A percentile compares a stretch with the other conserved stretches of the same genome.
phyloP scores from a whole-genome alignment of 2,888 invertebrate species.

The Oscheius sp. region DNA sequence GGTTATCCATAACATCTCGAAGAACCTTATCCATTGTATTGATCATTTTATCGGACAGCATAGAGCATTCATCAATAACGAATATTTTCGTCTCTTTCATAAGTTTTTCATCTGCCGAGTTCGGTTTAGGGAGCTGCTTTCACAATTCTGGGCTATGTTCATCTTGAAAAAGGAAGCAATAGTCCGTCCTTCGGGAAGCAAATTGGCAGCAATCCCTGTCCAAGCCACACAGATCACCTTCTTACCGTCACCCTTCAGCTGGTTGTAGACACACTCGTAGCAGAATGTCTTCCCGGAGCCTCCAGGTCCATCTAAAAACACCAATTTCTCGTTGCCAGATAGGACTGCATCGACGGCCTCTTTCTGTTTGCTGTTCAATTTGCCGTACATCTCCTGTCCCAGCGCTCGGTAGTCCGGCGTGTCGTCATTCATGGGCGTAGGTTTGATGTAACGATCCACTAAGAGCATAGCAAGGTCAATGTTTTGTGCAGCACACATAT shows the following conservation, averaged over 20 bases:
- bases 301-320: slow-evolving; percentile 31
- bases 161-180: slow-evolving; percentile 30
- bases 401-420: background rate
- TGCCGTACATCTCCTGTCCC: background rate
- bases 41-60: slow-evolving; percentile 29
- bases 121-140: background rate
- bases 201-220: slow-evolving; percentile 37
- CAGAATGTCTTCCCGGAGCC: slow-evolving; percentile 33
- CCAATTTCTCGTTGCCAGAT: background rate
- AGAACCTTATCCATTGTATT: too few relatives aligned
- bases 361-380: slow-evolving; percentile 9
- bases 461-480: background rate
- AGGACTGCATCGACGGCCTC: background rate
- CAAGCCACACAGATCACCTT: slow-evolving; percentile 31
- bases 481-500: background rate
- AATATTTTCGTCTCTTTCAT: slow-evolving; percentile 14
- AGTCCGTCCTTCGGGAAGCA: slow-evolving; percentile 38
- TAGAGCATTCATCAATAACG: slow-evolving; percentile 32
- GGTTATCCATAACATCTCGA: too few relatives aligned
- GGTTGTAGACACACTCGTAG: slow-evolving; percentile 25
- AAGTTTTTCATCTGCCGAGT: background rate
- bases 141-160: background rate
- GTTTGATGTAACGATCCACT: background rate
- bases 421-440: background rate
- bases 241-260: background rate